These are phyloP conservation scores for human DNA, from an alignment of 2,113 vertebrate species.

Conservation along the genomic window GRCh38 chr3:98743001-98743500, in stretches of 20 bases:
- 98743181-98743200: background rate
- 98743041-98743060: no score
- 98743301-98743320: background rate
- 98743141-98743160: no score
- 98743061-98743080: no score
- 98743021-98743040: background rate
- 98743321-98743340: background rate
- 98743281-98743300: background rate
- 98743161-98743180: background rate
- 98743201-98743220: background rate
- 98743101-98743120: no score
- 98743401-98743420: background rate
- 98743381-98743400: background rate
- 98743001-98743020: background rate
- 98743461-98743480: background rate
- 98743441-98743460: background rate
- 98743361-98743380: background rate
- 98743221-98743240: background rate
- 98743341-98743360: slow-evolving; percentile 7
- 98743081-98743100: no score
- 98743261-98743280: background rate
- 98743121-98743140: no score
- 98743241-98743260: background rate
- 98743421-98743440: background rate
- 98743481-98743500: background rate